Evolutionary conservation across 2,113 vertebrate species (phyloP), one percentile per base, ranked within the genome.

Genomic region (Oryzias curvinotus): DNA sequence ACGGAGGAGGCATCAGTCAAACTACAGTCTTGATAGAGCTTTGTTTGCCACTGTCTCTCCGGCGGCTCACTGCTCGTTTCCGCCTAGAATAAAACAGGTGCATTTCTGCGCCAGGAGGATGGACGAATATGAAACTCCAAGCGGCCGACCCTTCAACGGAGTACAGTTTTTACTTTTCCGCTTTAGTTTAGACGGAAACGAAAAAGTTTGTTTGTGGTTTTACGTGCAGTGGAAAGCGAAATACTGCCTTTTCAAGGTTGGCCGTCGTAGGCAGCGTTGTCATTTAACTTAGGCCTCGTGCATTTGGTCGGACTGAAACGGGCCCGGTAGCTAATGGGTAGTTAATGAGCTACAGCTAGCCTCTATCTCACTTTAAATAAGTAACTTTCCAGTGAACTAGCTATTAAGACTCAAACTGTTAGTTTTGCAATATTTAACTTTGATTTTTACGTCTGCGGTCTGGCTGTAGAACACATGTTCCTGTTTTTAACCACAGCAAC

Each of bases 11-110:
- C 19, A 2, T 36, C 10, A 36, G 36, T 3, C 36, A 52, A 52
- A 55, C 57, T 19, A 64, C 10, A 1, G 42, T 65, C 48, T 48
- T 41, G 7, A 30, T 28, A 25, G 52, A 52, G 52, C 13, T 4
- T 14, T 23, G 17, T 61, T 61, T 80, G 55, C 68, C 58, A 60
- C 41, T n/a, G n/a, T n/a, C n/a, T 55, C 64, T 30, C 44, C 61
- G 49, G 50, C 62, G 52, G 57, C 57, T 71, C 23, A 45, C 53
- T 21, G 17, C 51, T 50, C 13, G 52, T 67, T 30, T 78, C 71
- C 63, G 71, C 75, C 74, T 73, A 83, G 78, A 89, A 88, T 85
- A 80, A 80, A 88, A 71, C 88, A 89, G 88, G 88, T 89, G 88
- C 88, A 89, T 57, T 57, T 71, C 68, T 76, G 75, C 71, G 78